Conservation (phyloP, 2,797 vertebrate species). For the Setipinna tenuifilis region DNA sequence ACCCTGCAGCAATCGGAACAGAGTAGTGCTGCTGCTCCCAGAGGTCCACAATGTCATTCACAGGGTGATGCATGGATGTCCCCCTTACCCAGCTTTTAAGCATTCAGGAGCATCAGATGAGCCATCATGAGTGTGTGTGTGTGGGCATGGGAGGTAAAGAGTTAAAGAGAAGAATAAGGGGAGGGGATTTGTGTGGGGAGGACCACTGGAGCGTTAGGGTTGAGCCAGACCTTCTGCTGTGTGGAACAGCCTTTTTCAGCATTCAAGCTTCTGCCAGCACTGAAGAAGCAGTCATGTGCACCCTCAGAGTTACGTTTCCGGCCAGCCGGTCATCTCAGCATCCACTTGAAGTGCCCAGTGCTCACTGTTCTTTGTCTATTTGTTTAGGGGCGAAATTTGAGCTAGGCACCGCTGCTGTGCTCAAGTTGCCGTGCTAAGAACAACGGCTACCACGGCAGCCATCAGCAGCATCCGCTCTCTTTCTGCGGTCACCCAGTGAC, state of each 20-base stretch:
- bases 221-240: slow-evolving; percentile 8
- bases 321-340: background rate
- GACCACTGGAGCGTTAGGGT: background rate
- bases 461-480: background rate
- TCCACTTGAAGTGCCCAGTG: background rate
- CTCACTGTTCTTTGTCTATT: background rate
- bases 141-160: background rate
- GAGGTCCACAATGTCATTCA: background rate
- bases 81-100: background rate
- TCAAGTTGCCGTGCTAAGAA: background rate
- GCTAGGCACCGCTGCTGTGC: background rate
- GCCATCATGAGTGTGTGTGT: background rate
- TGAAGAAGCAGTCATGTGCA: slow-evolving; percentile 4
- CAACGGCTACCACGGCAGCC: background rate
- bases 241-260: slow-evolving; percentile 19
- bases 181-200: background rate
- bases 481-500: background rate
- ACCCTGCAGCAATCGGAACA: background rate
- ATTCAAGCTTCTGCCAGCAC: background rate
- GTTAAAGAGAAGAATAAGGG: background rate
- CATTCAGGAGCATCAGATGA: background rate
- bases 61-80: background rate
- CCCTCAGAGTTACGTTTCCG: background rate
- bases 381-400: background rate
- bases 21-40: background rate